Evolutionary conservation across 2,113 vertebrate species (phyloP).

Genomic region (Menura novaehollandiae): DNA sequence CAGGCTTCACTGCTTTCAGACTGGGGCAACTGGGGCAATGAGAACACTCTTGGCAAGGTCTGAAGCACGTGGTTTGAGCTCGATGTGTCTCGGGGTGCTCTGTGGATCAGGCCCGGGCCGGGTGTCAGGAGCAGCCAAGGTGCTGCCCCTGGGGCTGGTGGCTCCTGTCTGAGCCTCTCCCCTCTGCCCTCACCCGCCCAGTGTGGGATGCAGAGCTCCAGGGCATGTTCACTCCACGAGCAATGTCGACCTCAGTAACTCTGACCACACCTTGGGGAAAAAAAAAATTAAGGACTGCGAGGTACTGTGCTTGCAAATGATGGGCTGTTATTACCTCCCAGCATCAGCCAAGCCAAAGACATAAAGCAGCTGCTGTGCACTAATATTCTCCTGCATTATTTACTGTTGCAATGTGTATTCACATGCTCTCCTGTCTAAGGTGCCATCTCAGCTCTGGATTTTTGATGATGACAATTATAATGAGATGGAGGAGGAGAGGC

Average conservation of each 20-base stretch:
- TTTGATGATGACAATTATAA: neutral
- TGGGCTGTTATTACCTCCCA: neutral
- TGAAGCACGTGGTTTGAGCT: fast-evolving
- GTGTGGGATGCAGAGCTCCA: neutral
- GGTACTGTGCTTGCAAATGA: neutral
- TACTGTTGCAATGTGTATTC: neutral
- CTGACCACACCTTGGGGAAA: neutral
- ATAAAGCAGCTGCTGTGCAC: neutral
- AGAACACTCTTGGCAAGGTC: neutral
- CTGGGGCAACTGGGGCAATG: neutral
- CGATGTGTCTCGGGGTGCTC: fast-evolving
- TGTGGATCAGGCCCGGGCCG: fast-evolving
- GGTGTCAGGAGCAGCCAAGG: neutral
- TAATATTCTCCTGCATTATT: neutral
- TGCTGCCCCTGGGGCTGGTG: neutral
- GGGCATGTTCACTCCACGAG: fast-evolving
- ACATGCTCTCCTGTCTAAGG: neutral
- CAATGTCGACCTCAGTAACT: neutral
- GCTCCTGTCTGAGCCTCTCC: neutral
- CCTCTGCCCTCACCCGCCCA: neutral
- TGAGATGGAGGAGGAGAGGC: neutral
- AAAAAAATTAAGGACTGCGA: neutral
- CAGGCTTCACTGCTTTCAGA: too few species aligned
- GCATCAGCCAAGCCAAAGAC: neutral
- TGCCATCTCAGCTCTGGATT: neutral